These are phyloP conservation scores for Meteorus colon DNA, from an alignment of 2,888 invertebrate species.

Conservation along the genomic window DNA sequence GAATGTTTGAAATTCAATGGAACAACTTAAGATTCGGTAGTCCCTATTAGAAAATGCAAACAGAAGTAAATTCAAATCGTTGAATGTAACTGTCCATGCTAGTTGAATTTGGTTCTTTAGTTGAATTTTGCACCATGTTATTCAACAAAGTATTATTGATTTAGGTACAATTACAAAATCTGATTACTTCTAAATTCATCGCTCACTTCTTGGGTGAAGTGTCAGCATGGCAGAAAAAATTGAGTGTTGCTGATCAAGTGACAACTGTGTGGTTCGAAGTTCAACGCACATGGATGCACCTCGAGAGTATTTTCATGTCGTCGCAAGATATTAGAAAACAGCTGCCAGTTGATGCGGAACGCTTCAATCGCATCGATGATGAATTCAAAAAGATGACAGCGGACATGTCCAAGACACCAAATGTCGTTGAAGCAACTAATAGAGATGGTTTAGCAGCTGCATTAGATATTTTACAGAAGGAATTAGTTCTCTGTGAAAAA, in stretches of 20 bases:
- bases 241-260: conserved; percentile 95
- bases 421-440: conserved; percentile 94
- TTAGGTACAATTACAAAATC: conserved; percentile 93
- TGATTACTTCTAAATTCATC: conserved; percentile 97
- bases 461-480: conserved; percentile 88
- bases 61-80: too few species aligned
- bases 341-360: conserved; percentile 92
- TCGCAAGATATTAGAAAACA: conserved; percentile 97
- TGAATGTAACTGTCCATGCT: too few species aligned
- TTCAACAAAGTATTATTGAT: conserved; percentile 11
- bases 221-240: conserved; percentile 93
- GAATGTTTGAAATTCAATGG: too few species aligned
- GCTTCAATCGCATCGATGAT: conserved; percentile 92
- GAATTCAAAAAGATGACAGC: conserved; percentile 89
- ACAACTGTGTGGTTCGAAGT: conserved; percentile 96
- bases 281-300: conserved; percentile 96
- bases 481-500: conserved; percentile 94
- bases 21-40: too few species aligned
- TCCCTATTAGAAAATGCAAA: too few species aligned
- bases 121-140: too few species aligned
- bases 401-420: conserved; percentile 87
- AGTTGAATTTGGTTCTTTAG: too few species aligned
- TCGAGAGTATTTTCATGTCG: conserved; percentile 98
- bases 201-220: conserved; percentile 96
- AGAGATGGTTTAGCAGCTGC: conserved; percentile 85